Evolutionary conservation across 2,888 invertebrate species (phyloP), one percentile per base, ranked within the genome.

Genomic region (Stenodera caucasica): DNA sequence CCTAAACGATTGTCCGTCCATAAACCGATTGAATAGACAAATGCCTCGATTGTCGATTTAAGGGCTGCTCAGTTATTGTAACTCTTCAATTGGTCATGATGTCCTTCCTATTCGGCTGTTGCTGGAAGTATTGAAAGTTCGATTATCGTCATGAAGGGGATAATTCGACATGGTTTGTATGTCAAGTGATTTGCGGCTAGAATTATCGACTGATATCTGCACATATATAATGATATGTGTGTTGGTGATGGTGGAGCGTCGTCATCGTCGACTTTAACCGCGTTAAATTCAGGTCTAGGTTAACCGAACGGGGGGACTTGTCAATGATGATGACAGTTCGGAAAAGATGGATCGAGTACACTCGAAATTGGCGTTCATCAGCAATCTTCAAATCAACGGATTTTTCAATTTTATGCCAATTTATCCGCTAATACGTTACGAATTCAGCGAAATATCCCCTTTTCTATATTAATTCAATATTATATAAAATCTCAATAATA

Each of bases 311-410:
- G 21, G 45, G 45, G 15, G 45, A 21, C 26, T 5, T 7, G 26
- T 5, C 7, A 7, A 26, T 26, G 26, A 26, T 26, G 26, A 26
- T 37, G 37, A 12, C 7, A 3, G 1, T 40, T n/a, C 26, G 26
- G 26, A 26, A 45, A 45, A 15, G 15, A 21, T 11, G 6, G 45
- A 52, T 58, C 53, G 58, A 64, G 64, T 50, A 60, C 55, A 23
- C 66, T 66, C 58, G 55, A 66, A 58, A 58, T 61, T 54, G 14
- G 1, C 60, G 58, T 53, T 62, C 62, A 64, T 66, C 66, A 66
- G 66, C 66, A 56, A 58, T 45, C 64, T 66, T 64, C 60, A 62
- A 62, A 62, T 62, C 53, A 45, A 21, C 55, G 11, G 45, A 37
- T 58, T 58, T 53, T 58, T 58, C 21, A 56, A 23, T 57, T 57